Percentiles rank a stretch among this genome's conserved stretches.
These are phyloP conservation scores for Argynnis bischoffii DNA, from an alignment of 2,888 invertebrate species.

Conservation along the genomic window DNA sequence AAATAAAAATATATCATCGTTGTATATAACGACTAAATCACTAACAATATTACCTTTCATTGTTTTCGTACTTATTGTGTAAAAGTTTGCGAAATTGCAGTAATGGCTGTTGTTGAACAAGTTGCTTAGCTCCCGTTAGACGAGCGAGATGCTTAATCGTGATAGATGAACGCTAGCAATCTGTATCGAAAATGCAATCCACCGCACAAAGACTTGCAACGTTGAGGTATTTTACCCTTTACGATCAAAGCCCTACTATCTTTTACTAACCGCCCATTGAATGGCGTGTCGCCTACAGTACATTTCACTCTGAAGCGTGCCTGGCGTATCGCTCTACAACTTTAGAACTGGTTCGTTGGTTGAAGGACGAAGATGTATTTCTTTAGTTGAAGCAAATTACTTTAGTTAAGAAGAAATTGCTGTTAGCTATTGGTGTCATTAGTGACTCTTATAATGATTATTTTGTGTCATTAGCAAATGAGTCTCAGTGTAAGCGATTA, in stretches of 20 bases:
- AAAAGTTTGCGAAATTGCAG: conserved; percentile 33
- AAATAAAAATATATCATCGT: neutral
- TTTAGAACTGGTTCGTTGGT: conserved; percentile 38
- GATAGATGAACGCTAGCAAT: conserved; percentile 53
- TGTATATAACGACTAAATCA: neutral
- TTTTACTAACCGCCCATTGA: conserved; percentile 1
- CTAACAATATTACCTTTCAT: conserved; percentile 13
- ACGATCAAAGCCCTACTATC: conserved; percentile 20
- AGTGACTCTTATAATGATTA: conserved; percentile 36
- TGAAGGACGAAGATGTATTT: conserved; percentile 43
- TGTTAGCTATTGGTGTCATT: conserved; percentile 35
- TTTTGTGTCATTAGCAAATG: conserved; percentile 38
- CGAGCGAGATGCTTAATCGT: conserved; percentile 56
- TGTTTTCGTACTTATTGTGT: conserved; percentile 23
- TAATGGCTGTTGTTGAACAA: conserved; percentile 36
- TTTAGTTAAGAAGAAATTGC: conserved; percentile 39
- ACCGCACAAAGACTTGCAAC: conserved; percentile 25
- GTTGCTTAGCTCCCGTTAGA: conserved; percentile 51
- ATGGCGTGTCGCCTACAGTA: conserved; percentile 28
- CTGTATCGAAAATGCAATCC: conserved; percentile 42
- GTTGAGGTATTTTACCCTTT: conserved; percentile 28
- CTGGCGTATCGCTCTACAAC: conserved; percentile 28
- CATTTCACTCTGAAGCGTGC: conserved; percentile 41
- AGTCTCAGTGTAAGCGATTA: conserved; percentile 30
- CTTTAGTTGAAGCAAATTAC: conserved; percentile 42